Conservation (phyloP, 1,140 invertebrate species). For the Drepana arcuata region DNA sequence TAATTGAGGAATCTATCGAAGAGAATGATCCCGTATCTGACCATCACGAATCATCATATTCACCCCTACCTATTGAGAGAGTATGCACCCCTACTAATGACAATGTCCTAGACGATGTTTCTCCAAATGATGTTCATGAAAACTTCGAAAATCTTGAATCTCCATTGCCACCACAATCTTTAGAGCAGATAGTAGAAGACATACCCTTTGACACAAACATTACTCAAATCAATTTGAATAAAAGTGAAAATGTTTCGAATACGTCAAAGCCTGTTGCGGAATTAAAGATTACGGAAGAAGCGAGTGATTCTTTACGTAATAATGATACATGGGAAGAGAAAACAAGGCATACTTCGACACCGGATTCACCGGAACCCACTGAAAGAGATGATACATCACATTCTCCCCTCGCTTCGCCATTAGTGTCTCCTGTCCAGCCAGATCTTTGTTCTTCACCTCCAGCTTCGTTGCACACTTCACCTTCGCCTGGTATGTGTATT, state of each 20-base stretch:
- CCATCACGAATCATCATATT: slow-evolving; percentile 12
- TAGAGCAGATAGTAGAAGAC: no score
- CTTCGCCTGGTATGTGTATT: slow-evolving; percentile 43
- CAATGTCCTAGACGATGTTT: slow-evolving; percentile 9
- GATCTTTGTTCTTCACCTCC: slow-evolving; percentile 38
- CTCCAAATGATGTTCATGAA: slow-evolving; percentile 1
- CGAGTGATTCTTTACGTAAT: no score
- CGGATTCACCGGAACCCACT: slow-evolving; percentile 38
- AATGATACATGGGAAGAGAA: slow-evolving; percentile 49
- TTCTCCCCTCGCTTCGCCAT: slow-evolving; percentile 70
- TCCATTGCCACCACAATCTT: slow-evolving; percentile 19
- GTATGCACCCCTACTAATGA: slow-evolving; percentile 4
- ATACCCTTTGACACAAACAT: no score
- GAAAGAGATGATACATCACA: slow-evolving; percentile 49
- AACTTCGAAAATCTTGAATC: no score
- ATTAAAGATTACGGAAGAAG: no score
- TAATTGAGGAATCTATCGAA: slow-evolving; percentile 14
- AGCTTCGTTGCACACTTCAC: slow-evolving; percentile 32
- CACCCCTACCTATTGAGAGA: slow-evolving; percentile 16
- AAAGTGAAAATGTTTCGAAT: slow-evolving; percentile 15
- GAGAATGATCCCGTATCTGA: slow-evolving; percentile 8
- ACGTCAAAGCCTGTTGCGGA: slow-evolving; percentile 15
- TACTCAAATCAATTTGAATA: no score
- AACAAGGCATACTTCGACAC: slow-evolving; percentile 49
- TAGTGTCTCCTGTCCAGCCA: slow-evolving; percentile 65